Percentiles rank a stretch among this genome's conserved stretches.
These are phyloP conservation scores for Tuta absoluta DNA, from an alignment of 2,888 invertebrate species.

Conservation along the genomic window DNA sequence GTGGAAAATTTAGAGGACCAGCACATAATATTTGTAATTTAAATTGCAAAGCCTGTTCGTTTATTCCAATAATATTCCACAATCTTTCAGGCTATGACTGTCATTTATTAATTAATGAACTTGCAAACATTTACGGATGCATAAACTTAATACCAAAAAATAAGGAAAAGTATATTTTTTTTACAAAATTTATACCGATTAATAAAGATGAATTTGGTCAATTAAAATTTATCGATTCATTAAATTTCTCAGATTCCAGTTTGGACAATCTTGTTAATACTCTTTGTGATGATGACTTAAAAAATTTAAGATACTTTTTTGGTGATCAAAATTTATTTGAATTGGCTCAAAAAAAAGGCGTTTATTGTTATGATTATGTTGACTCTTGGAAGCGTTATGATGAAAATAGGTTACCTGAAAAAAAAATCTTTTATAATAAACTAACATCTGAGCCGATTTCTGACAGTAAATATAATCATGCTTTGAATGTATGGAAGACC, in stretches of 20 bases:
- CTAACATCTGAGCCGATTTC: no score
- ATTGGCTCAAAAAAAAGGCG: conserved; percentile 1
- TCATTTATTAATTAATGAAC: conserved; percentile 15
- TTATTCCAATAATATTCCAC: conserved; percentile 15
- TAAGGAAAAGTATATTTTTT: conserved; percentile 1
- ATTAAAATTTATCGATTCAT: conserved; percentile 30
- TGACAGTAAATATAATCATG: no score
- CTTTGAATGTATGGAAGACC: no score
- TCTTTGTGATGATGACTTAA: conserved; percentile 20
- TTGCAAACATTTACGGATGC: neutral
- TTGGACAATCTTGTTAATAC: conserved; percentile 29
- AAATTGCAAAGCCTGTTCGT: conserved; percentile 2
- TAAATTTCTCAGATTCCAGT: conserved; percentile 28
- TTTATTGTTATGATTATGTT: no score
- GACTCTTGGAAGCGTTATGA: no score
- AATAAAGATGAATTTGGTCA: neutral
- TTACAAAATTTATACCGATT: neutral
- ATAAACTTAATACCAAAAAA: conserved; percentile 16
- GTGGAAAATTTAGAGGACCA: conserved; percentile 6
- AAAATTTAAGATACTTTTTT: conserved; percentile 22
- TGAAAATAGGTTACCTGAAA: no score
- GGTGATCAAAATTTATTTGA: conserved; percentile 18
- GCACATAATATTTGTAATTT: conserved; percentile 6
- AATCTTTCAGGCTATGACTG: conserved; percentile 16
- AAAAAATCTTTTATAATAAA: no score